Conservation (phyloP, 2,797 vertebrate species). For the Rhabdophis nuchalis region DNA sequence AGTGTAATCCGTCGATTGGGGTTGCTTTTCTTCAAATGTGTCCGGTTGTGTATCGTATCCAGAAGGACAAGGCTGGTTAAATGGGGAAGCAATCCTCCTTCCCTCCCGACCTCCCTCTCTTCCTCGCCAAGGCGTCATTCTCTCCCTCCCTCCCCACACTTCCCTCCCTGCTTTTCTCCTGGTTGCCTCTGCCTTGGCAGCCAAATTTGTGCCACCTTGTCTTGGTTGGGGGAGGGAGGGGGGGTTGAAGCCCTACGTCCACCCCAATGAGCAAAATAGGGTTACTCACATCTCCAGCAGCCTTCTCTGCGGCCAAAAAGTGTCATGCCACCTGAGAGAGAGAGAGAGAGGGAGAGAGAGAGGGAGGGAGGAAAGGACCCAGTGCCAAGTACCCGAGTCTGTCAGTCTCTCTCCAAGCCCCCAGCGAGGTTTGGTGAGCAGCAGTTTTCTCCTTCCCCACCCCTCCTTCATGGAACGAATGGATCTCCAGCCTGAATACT, state of each 20-base stretch:
- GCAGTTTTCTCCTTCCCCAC: neutral
- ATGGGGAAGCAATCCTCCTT: neutral
- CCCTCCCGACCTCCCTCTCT: neutral
- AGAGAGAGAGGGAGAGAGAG: neutral
- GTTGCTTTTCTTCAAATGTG: too few relatives aligned
- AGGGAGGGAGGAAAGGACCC: neutral
- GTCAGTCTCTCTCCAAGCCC: neutral
- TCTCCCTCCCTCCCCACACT: neutral
- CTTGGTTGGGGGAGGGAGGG: neutral
- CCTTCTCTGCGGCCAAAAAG: constrained; percentile 42
- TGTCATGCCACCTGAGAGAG: constrained; percentile 24
- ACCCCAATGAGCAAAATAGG: neutral
- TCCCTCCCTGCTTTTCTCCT: neutral
- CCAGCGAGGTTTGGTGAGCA: neutral
- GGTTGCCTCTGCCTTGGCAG: neutral
- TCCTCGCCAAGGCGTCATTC: neutral
- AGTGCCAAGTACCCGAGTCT: neutral
- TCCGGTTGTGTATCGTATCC: neutral
- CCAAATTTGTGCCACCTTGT: neutral
- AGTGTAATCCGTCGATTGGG: neutral
- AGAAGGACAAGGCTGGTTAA: neutral
- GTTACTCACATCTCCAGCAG: constrained; percentile 53
- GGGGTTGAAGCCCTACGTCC: neutral
- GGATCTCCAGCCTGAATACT: neutral
- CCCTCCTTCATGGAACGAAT: neutral